Conservation (phyloP, 2,113 vertebrate species). For the Arizona elegans region DNA sequence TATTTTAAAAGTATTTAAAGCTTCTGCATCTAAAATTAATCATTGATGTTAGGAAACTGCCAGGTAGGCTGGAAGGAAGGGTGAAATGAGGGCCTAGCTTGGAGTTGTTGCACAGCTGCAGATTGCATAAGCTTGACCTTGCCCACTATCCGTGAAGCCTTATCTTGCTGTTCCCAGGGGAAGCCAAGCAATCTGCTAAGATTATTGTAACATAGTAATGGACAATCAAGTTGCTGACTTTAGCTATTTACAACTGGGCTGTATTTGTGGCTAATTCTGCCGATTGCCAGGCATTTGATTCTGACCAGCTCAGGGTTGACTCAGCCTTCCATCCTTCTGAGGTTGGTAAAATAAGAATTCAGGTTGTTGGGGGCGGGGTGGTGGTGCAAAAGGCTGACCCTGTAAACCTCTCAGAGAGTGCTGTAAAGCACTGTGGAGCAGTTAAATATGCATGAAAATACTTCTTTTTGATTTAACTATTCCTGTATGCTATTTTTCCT, state of each 20-base stretch:
- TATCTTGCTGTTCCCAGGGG: not conserved
- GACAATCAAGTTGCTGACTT: not conserved
- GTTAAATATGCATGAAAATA: not conserved
- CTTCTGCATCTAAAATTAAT: not conserved
- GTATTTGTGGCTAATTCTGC: not conserved
- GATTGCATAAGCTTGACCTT: not conserved
- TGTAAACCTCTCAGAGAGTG: not conserved
- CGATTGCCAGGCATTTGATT: not conserved
- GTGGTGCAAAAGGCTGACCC: not conserved
- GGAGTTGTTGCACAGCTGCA: not conserved
- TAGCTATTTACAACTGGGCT: not conserved
- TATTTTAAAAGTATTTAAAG: not conserved
- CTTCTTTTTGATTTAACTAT: not conserved
- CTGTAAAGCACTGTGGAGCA: not conserved
- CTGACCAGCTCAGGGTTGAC: not conserved
- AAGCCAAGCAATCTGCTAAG: not conserved
- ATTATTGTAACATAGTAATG: not conserved
- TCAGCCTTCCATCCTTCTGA: not conserved
- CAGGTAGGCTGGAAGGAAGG: not conserved
- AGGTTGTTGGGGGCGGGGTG: not conserved
- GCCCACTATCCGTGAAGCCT: not conserved
- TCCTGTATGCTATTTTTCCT: not conserved
- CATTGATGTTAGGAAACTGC: not conserved
- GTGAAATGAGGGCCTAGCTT: not conserved
- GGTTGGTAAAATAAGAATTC: not conserved